phyloP scores from a whole-genome alignment of 2,888 invertebrate species.

The Cynaeus angustus region DNA sequence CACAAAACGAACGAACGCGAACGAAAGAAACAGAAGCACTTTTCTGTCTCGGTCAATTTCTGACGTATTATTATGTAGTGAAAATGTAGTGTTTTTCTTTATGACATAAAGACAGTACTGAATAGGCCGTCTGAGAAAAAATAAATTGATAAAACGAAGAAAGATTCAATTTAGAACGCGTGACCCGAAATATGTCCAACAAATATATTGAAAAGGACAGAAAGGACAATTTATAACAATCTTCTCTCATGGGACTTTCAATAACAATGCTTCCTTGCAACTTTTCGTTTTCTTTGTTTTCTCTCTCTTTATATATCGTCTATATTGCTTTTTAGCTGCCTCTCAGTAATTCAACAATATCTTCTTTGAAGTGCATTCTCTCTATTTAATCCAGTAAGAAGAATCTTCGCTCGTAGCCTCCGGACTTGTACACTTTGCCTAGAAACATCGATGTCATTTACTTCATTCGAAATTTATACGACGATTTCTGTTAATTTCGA shows the following conservation, averaged over 20 bases:
- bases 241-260: constrained; percentile 62
- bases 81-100: constrained; percentile 43
- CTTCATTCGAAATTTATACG: too few relatives aligned
- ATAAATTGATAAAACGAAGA: constrained; percentile 56
- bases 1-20: too few relatives aligned
- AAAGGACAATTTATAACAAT: constrained; percentile 66
- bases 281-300: constrained; percentile 62
- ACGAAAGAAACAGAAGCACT: too few relatives aligned
- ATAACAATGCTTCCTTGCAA: constrained; percentile 64
- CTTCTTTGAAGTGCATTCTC: constrained; percentile 59
- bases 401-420: constrained; percentile 19
- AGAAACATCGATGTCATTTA: constrained; percentile 30
- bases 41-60: background rate
- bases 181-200: constrained; percentile 63
- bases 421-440: constrained; percentile 19
- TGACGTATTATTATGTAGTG: constrained; percentile 35
- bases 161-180: constrained; percentile 61
- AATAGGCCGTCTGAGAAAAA: constrained; percentile 47
- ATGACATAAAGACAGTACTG: constrained; percentile 47
- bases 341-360: constrained; percentile 61
- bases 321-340: constrained; percentile 64
- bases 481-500: too few relatives aligned
- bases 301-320: constrained; percentile 59
- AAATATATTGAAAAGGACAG: constrained; percentile 64
- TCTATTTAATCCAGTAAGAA: constrained; percentile 55